Conservation (phyloP, 2,888 invertebrate genomes). For the Morpho achilles region DNA sequence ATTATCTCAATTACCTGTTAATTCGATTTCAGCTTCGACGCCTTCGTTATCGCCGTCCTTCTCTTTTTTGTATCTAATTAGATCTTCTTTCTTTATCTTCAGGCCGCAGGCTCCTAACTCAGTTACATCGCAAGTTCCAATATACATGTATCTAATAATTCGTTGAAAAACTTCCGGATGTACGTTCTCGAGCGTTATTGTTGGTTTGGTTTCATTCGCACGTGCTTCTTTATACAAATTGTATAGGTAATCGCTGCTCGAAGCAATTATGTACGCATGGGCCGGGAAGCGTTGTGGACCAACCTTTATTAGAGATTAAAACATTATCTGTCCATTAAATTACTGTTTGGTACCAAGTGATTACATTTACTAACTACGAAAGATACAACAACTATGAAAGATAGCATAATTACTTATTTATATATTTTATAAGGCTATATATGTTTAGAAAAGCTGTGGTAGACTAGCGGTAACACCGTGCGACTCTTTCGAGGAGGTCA, state of each 20-base stretch:
- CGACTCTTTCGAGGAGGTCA: no score
- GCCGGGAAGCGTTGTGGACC: slow-evolving; percentile 81
- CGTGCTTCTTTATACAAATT: slow-evolving; percentile 68
- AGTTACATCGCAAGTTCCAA: slow-evolving; percentile 81
- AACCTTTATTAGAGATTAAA: slow-evolving; percentile 53
- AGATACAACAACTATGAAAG: no score
- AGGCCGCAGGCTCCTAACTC: slow-evolving; percentile 69
- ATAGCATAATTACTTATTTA: no score
- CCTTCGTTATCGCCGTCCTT: slow-evolving; percentile 41
- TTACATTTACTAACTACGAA: no score
- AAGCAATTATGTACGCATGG: slow-evolving; percentile 85
- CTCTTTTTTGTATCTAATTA: slow-evolving; percentile 47
- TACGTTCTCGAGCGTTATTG: slow-evolving; percentile 72
- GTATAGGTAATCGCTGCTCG: slow-evolving; percentile 81
- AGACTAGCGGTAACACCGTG: no score
- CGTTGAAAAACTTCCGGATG: slow-evolving; percentile 84
- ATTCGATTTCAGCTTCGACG: slow-evolving; percentile 30
- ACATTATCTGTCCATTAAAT: not conserved
- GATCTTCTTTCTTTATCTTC: slow-evolving; percentile 66
- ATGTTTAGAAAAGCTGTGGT: no score
- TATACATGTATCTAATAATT: slow-evolving; percentile 83
- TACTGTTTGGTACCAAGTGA: no score
- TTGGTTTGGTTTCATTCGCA: slow-evolving; percentile 48
- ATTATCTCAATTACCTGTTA: slow-evolving; percentile 46
- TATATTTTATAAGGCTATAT: no score